These are phyloP conservation scores for Hirtodrosophila duncani DNA, from an alignment of 2,888 invertebrate species.

Conservation along the genomic window DNA sequence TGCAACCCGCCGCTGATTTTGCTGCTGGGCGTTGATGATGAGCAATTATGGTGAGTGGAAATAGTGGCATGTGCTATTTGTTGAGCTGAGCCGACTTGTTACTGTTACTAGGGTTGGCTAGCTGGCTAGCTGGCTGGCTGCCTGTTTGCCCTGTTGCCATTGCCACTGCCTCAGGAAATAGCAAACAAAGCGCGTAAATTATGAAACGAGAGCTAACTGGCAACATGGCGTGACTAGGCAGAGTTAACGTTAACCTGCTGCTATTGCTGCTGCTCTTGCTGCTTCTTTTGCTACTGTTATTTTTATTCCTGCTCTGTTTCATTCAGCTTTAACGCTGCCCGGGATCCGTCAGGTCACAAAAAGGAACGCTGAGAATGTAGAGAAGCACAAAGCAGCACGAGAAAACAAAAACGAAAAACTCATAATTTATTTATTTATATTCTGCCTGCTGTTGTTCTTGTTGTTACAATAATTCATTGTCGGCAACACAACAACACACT, in stretches of 20 bases:
- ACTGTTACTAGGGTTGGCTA: too few species aligned
- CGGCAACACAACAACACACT: slow-evolving; percentile 34
- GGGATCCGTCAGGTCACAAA: slow-evolving; percentile 29
- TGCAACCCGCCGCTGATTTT: slow-evolving; percentile 20
- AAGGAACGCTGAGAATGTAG: slow-evolving; percentile 39
- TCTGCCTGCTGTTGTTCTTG: slow-evolving; percentile 45
- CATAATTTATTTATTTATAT: slow-evolving; percentile 71
- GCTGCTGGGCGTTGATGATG: slow-evolving; percentile 37
- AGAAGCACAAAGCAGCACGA: slow-evolving; percentile 20
- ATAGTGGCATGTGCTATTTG: slow-evolving; percentile 42
- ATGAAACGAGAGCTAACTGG: slow-evolving; percentile 66
- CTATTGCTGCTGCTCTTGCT: neutral
- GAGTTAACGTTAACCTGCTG: slow-evolving; percentile 37
- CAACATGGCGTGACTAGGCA: slow-evolving; percentile 59
- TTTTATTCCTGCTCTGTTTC: too few species aligned
- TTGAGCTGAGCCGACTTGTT: slow-evolving; percentile 49
- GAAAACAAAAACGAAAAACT: slow-evolving; percentile 41
- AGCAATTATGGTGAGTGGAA: slow-evolving; percentile 55
- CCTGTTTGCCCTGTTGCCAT: slow-evolving; percentile 21
- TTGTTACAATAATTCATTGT: slow-evolving; percentile 68
- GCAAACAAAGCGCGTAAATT: slow-evolving; percentile 70
- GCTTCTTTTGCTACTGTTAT: neutral
- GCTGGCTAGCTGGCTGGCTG: too few species aligned
- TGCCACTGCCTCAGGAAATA: slow-evolving; percentile 67
- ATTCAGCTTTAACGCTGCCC: slow-evolving; percentile 20